phyloP scores from a whole-genome alignment of 2,888 invertebrate species.

The Chrysolina haemoptera region DNA sequence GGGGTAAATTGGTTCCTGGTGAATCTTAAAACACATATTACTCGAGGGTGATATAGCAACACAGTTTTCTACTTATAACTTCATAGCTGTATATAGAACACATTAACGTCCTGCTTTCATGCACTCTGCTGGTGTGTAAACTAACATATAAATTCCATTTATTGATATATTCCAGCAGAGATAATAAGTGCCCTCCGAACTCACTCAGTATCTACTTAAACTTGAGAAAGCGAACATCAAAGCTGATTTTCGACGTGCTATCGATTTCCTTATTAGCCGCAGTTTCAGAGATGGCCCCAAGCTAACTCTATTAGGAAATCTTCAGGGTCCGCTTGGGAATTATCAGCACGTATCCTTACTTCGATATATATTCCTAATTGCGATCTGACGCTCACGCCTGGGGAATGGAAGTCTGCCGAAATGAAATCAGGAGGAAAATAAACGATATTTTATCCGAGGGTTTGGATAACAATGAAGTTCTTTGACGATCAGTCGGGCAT shows the following conservation, averaged over 20 bases:
- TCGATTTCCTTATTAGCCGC: conserved; percentile 12
- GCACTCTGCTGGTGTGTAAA: no score
- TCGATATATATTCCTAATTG: neutral
- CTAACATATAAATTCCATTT: no score
- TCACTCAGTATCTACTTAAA: neutral
- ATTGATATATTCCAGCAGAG: no score
- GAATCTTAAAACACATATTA: no score
- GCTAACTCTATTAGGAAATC: conserved; percentile 8
- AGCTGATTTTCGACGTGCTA: neutral
- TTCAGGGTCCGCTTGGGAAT: neutral
- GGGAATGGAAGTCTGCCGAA: neutral
- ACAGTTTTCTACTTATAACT: no score
- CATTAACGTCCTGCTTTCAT: no score
- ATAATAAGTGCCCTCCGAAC: no score
- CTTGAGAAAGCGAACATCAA: conserved; percentile 11
- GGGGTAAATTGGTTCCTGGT: no score
- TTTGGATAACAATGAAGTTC: neutral
- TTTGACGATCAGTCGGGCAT: neutral
- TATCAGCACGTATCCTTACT: conserved; percentile 8
- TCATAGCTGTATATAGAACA: no score
- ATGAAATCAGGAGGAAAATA: neutral
- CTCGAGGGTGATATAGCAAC: no score
- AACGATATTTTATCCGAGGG: neutral
- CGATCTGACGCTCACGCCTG: neutral
- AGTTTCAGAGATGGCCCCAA: neutral